Evolutionary conservation across 1,140 invertebrate genomes (phyloP).

Genomic region (Lepidostoma basale): DNA sequence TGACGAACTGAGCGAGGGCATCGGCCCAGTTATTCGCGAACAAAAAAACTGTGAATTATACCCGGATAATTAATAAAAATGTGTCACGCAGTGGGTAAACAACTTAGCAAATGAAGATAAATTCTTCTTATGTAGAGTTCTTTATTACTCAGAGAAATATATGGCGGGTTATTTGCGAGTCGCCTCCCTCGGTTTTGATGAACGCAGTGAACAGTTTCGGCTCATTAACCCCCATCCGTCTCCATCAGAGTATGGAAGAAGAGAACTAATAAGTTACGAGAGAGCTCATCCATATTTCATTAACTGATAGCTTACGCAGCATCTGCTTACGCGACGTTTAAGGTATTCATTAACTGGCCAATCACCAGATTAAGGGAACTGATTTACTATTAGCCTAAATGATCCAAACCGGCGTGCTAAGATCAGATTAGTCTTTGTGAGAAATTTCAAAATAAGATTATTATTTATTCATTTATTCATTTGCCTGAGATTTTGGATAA

Average conservation of each 20-base stretch:
- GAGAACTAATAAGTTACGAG: background rate
- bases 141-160: background rate
- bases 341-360: background rate
- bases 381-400: too few species aligned
- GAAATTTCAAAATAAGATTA: too few species aligned
- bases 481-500: too few species aligned
- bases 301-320: background rate
- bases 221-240: slow-evolving; percentile 18
- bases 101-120: slow-evolving; percentile 9
- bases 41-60: too few species aligned
- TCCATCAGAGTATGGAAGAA: background rate
- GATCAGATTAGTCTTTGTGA: too few species aligned
- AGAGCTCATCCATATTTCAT: slow-evolving; percentile 10
- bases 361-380: too few species aligned
- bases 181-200: background rate
- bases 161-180: slow-evolving; percentile 12
- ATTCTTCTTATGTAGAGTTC: background rate
- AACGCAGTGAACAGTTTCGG: background rate
- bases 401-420: too few species aligned
- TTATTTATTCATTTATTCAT: too few species aligned
- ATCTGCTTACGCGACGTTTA: background rate
- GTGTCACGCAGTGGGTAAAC: background rate
- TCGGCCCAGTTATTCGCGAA: too few species aligned
- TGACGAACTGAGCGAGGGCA: too few species aligned
- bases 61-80: background rate